Conservation (phyloP, 2,888 invertebrate species). For the Drosophila macrospina region DNA sequence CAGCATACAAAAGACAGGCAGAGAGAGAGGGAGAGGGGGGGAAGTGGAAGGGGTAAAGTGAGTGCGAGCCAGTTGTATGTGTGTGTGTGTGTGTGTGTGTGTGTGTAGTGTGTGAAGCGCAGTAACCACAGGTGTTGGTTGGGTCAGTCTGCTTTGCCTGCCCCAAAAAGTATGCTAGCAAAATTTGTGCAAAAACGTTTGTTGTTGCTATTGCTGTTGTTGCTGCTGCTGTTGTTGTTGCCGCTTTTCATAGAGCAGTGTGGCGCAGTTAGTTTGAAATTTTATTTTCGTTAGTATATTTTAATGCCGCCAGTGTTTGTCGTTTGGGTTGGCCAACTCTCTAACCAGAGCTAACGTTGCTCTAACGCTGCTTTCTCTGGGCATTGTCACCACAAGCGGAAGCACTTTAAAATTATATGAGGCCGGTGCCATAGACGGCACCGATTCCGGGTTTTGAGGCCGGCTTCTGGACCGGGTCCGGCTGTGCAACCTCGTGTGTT, state of each 20-base stretch:
- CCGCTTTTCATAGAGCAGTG: slow-evolving; percentile 10
- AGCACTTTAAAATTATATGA: slow-evolving; percentile 82
- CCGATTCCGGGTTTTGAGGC: not conserved
- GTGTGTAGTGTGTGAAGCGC: slow-evolving; percentile 46
- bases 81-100: slow-evolving; percentile 4
- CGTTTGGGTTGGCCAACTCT: slow-evolving; percentile 52
- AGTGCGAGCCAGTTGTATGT: no score
- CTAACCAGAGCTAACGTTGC: slow-evolving; percentile 46
- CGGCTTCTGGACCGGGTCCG: slow-evolving; percentile 10
- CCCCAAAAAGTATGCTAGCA: slow-evolving; percentile 38
- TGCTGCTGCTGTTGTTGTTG: not conserved
- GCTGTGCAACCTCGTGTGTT: slow-evolving; percentile 53
- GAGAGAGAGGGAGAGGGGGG: no score
- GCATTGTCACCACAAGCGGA: slow-evolving; percentile 75
- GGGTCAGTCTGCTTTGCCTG: slow-evolving; percentile 52
- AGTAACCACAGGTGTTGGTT: slow-evolving; percentile 72
- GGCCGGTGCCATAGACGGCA: slow-evolving; percentile 50
- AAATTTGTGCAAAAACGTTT: slow-evolving; percentile 44
- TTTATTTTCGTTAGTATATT: slow-evolving; percentile 67
- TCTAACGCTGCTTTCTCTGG: slow-evolving; percentile 40
- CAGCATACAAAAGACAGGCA: slow-evolving; percentile 7
- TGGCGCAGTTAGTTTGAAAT: slow-evolving; percentile 66
- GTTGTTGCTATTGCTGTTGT: slow-evolving; percentile 3
- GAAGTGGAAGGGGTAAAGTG: no score
- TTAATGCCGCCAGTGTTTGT: slow-evolving; percentile 72